Evolutionary conservation across 2,888 invertebrate genomes (phyloP).

Genomic region (Allolobophora icterica): DNA sequence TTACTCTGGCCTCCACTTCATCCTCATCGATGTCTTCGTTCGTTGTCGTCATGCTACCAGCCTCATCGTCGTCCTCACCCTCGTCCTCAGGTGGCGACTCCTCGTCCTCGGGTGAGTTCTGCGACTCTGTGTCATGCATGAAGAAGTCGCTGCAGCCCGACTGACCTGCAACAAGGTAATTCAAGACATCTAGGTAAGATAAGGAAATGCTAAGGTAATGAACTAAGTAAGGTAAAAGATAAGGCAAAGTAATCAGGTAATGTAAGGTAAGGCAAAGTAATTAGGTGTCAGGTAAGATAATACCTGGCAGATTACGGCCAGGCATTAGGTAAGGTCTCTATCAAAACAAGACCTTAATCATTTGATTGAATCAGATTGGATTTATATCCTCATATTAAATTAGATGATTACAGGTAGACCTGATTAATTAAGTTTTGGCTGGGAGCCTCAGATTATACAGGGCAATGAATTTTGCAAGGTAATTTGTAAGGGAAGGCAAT

Average conservation of each 20-base stretch:
- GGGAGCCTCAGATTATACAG: background rate
- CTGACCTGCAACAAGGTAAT: background rate
- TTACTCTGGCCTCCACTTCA: slow-evolving; percentile 22
- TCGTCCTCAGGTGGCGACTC: background rate
- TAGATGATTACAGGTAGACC: background rate
- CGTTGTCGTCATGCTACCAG: background rate
- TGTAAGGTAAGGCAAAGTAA: too few relatives aligned
- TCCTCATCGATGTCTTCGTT: background rate
- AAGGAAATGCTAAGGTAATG: background rate
- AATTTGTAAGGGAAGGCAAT: background rate
- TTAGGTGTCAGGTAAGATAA: background rate
- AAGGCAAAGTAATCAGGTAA: background rate
- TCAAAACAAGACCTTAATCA: background rate
- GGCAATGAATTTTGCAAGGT: background rate
- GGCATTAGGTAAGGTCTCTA: background rate
- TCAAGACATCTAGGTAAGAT: background rate
- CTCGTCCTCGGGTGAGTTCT: background rate
- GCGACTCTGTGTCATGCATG: background rate
- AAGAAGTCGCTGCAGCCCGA: slow-evolving; percentile 19
- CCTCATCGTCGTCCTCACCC: background rate
- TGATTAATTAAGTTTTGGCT: background rate
- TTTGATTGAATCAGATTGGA: background rate
- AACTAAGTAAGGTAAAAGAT: background rate
- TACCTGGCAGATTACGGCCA: too few relatives aligned
- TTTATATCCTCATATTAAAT: background rate